Evolutionary conservation across 2,797 vertebrate genomes (phyloP), one percentile per base, ranked within the genome.

Genomic region (Craterocephalus amniculus): DNA sequence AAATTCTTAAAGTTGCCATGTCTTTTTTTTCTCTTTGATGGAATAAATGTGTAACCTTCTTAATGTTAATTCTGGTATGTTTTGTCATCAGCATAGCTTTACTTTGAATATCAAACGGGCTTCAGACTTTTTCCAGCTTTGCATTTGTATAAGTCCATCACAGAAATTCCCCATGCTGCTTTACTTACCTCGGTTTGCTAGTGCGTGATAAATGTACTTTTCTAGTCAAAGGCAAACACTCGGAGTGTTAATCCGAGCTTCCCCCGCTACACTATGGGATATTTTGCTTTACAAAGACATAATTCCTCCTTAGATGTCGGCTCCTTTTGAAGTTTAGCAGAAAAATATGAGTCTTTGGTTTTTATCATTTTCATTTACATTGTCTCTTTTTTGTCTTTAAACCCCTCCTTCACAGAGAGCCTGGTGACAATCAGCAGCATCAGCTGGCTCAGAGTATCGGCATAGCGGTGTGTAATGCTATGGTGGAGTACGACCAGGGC

Each of bases 391-490:
- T 27, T 31, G 29, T 31, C 32, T 34, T 43, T 34, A 9, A 18
- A 20, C 0, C 18, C 59, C 58, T 60, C 0, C 0, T 83, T 76
- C 48, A 4, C 93, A 99, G 98, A 83, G 83, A 90, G n/a, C 96
- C 96, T 0, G 79, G 43, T 26, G 95, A 96, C 69, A 96, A 96
- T 71, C 83, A 91, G 1, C 93, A 98, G 63, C 94, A 95, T 78
- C 90, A 89, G 58, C 68, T 96, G 76, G 95, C 94, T 5, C 69
- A 20, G 4, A 27, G 71, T 0, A 0, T 98, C n/a, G 97, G 97
- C 16, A 58, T 97, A 66, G 94, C 97, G 0, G 91, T 98, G 87
- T 96, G 96, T 88, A 92, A 95, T 89, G 97, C 97, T 34, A 83
- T 99, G 81, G 80, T 95, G 35, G 97, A 96, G 86, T 97, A 95